Conservation (phyloP, 2,797 vertebrate species). For the Agapornis canus region DNA sequence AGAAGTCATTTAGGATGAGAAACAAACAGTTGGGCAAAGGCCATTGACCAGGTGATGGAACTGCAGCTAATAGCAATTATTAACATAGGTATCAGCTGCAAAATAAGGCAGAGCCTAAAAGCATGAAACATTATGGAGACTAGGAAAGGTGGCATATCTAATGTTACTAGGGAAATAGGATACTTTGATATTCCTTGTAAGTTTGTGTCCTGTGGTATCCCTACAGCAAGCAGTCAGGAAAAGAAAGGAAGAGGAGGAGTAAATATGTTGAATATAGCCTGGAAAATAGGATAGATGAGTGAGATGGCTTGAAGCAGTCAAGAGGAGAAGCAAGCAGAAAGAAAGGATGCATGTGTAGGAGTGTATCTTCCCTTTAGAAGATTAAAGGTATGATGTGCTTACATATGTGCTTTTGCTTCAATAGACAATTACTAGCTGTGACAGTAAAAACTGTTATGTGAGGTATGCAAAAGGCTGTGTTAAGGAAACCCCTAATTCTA, state of each 20-base stretch:
- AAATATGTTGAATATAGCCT: neutral
- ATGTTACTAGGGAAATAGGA: accelerated
- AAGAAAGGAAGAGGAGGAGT: neutral
- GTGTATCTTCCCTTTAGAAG: neutral
- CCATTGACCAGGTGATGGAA: neutral
- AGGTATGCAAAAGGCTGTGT: neutral
- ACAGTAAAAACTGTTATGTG: neutral
- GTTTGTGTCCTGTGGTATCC: neutral
- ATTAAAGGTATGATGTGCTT: neutral
- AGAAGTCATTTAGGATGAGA: neutral
- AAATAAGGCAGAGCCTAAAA: neutral
- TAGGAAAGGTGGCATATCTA: accelerated
- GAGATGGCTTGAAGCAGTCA: neutral
- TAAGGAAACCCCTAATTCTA: neutral
- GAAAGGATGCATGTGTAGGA: neutral
- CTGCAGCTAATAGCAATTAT: neutral
- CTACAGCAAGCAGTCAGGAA: neutral
- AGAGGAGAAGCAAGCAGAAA: neutral
- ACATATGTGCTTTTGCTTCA: neutral
- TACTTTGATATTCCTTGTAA: accelerated
- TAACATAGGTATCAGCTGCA: neutral
- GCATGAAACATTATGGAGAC: accelerated
- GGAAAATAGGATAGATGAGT: neutral
- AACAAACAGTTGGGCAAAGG: neutral
- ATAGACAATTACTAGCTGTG: neutral